Conservation (phyloP, 92 coral and sea anemone genomes). For the Zoanthus gigantus region DNA sequence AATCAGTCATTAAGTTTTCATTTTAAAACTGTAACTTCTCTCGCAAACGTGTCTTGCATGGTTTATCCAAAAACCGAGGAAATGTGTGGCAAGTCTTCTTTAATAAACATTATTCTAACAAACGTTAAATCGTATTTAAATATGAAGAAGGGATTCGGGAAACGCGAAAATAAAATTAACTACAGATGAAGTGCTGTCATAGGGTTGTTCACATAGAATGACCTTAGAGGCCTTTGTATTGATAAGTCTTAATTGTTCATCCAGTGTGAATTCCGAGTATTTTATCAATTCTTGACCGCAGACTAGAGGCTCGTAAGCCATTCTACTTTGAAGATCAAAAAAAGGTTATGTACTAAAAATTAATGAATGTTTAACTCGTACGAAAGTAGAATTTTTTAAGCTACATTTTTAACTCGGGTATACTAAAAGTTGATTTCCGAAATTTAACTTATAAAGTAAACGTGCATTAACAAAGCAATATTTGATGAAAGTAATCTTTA, state of each 20-base stretch:
- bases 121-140: not conserved
- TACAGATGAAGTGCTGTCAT: not conserved
- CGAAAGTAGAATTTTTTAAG: not conserved
- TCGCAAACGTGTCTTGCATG: not conserved
- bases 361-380: not conserved
- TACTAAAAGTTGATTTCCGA: not conserved
- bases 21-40: conserved; percentile 13
- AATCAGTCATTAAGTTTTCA: not conserved
- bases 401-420: not conserved
- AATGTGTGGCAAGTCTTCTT: not conserved
- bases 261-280: conserved; percentile 37
- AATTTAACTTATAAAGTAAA: not conserved
- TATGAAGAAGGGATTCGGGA: not conserved
- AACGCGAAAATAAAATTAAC: not conserved
- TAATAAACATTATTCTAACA: not conserved
- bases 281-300: conserved; percentile 14
- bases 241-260: conserved; percentile 19
- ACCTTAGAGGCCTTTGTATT: not conserved
- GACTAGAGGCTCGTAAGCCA: not conserved
- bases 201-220: not conserved
- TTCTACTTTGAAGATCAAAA: conserved; percentile 6
- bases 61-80: not conserved
- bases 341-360: not conserved
- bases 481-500: not conserved
- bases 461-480: not conserved